phyloP scores from a whole-genome alignment of 1,140 invertebrate genomes.

The Drusus annulatus region DNA sequence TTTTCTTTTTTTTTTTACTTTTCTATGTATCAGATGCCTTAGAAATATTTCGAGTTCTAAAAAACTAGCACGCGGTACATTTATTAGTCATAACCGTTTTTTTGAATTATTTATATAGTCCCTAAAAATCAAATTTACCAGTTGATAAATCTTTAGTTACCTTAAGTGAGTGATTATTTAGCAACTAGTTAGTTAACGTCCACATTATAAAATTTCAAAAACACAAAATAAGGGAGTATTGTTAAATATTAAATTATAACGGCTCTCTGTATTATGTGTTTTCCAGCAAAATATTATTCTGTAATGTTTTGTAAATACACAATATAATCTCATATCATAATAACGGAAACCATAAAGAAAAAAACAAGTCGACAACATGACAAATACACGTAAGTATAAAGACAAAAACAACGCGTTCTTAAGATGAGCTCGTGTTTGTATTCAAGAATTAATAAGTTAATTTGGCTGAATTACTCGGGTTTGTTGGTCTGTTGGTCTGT shows the following conservation, averaged over 20 bases:
- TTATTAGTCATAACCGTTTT: too few relatives aligned
- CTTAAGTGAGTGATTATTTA: too few relatives aligned
- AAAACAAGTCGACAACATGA: slow-evolving; percentile 29
- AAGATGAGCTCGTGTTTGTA: slow-evolving; percentile 38
- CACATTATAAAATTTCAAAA: too few relatives aligned
- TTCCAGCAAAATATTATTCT: neutral
- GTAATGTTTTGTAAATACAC: neutral
- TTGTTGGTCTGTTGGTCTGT: slow-evolving; percentile 37
- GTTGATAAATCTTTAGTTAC: too few relatives aligned
- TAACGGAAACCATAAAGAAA: slow-evolving; percentile 29
- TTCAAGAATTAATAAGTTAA: slow-evolving; percentile 48
- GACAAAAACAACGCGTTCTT: slow-evolving; percentile 29
- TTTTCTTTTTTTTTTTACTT: too few relatives aligned
- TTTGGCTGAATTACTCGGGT: slow-evolving; percentile 46
- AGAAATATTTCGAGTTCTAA: too few relatives aligned
- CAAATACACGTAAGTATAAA: slow-evolving; percentile 17
- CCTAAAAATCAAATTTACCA: too few relatives aligned
- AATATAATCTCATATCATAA: slow-evolving; percentile 24
- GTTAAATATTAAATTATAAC: neutral
- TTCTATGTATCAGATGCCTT: too few relatives aligned
- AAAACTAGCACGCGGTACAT: too few relatives aligned
- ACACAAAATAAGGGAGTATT: neutral
- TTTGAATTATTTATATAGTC: too few relatives aligned
- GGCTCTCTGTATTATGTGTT: neutral
- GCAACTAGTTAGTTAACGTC: too few relatives aligned